Evolutionary conservation across 2,888 invertebrate genomes (phyloP), one percentile per base, ranked within the genome.

Genomic region (Platycnemis pennipes): DNA sequence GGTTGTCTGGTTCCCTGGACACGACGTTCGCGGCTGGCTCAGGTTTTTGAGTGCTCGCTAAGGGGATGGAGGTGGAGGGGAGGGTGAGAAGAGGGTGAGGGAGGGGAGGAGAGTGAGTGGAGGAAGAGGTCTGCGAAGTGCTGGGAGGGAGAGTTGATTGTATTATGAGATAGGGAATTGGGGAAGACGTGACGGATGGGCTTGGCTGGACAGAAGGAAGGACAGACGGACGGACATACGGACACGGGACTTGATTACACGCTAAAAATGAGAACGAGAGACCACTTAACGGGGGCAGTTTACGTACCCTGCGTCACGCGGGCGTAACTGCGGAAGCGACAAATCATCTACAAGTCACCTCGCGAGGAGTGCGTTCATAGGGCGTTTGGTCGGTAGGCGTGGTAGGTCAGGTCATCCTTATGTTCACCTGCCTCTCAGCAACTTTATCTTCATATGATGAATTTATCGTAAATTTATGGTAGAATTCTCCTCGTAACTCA

Each of bases 1-100:
- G 91, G 91, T 56, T 91, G 91, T 91, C 91, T 91, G 91, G 91
- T 91, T 91, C 91, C 91, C 91, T 63, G 77, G 77, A 77, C 77
- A 77, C 77, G 77, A 31, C 77, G 77, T 13, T 77, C 77, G 77
- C 37, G 77, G 31, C 77, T 77, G 11, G 77, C 77, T 37, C 77
- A 77, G 31, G 77, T 77, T 77, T 77, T 77, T 77, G 77, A 77
- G 77, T 77, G 77, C 37, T 77, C 37, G 77, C 31, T 1, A 13
- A 77, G 26, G 77, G 31, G 77, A n/a, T 1, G 77, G 77, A 77
- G 77, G 77, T 53, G n/a, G 77, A n/a, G 77, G 86, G 22, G 42
- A 42, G 31, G 26, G 56, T n/a, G 37, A 42, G 56, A 26, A 5
- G 87, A 88, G 45, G 42, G 19, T 22, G 89, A 42, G 53, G 42